Conservation (phyloP, 2,888 invertebrate genomes). For the Cerastoderma edule region DNA sequence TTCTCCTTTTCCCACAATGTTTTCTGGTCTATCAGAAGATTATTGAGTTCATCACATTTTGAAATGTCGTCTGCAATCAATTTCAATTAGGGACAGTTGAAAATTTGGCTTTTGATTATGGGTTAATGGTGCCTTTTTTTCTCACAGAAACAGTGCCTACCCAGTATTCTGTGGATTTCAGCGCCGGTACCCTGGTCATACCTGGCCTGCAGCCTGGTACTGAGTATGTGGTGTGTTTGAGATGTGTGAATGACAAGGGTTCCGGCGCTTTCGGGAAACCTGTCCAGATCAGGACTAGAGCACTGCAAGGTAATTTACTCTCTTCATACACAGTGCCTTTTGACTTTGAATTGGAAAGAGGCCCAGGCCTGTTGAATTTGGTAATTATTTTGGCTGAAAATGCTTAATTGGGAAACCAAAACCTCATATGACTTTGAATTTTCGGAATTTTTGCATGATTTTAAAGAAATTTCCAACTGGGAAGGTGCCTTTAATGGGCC, state of each 20-base stretch:
- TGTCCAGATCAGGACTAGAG: not conserved
- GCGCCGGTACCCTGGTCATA: not conserved
- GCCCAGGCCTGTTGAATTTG: too few species aligned
- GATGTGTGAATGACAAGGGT: not conserved
- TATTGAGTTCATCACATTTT: not conserved
- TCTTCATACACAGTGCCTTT: too few species aligned
- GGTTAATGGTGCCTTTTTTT: not conserved
- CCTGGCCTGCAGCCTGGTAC: not conserved
- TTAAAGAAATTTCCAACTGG: not conserved
- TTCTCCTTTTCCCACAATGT: too few species aligned
- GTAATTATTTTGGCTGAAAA: not conserved
- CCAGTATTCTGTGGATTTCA: not conserved
- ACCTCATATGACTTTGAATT: not conserved
- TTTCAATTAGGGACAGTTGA: not conserved
- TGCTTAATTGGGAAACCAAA: not conserved
- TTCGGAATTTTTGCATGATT: not conserved
- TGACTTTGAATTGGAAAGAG: too few species aligned
- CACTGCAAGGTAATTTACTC: not conserved
- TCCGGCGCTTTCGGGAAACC: not conserved
- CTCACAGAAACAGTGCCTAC: not conserved
- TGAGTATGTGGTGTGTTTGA: slow-evolving; percentile 11
- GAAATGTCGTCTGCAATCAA: too few species aligned
- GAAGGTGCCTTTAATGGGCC: too few species aligned
- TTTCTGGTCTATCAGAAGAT: not conserved
- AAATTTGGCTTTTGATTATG: too few species aligned